Evolutionary conservation across 2,797 vertebrate species (phyloP).

Genomic region (Tangara arthus): DNA sequence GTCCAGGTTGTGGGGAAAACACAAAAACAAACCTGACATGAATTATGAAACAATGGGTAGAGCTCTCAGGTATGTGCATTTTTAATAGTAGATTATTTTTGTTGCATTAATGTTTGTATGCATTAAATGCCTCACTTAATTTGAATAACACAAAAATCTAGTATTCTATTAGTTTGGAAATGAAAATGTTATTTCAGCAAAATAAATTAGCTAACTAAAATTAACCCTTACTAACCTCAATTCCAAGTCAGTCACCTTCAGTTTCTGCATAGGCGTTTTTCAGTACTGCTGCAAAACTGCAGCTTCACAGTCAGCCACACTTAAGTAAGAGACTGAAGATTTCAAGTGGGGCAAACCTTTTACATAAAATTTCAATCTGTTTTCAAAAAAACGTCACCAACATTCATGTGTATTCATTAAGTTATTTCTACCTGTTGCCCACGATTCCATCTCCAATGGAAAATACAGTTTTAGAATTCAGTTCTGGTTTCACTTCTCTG

Average conservation of each 20-base stretch:
- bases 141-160: neutral
- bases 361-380: neutral
- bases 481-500: neutral
- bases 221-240: neutral
- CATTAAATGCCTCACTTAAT: neutral
- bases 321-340: neutral
- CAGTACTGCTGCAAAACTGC: neutral
- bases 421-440: neutral
- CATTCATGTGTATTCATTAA: neutral
- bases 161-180: neutral
- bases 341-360: neutral
- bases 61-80: slow-evolving; percentile 88
- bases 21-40: slow-evolving; percentile 99
- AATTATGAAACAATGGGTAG: slow-evolving; percentile 98
- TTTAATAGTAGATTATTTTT: neutral
- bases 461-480: neutral
- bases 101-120: neutral
- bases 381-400: accelerated
- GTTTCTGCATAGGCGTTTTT: neutral
- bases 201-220: neutral
- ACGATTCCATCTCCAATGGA: neutral
- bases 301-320: neutral
- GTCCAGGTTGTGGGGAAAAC: slow-evolving; percentile 93
- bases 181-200: neutral
- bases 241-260: neutral